phyloP scores from a whole-genome alignment of 2,888 invertebrate species.

The Drosophila longiperda region DNA sequence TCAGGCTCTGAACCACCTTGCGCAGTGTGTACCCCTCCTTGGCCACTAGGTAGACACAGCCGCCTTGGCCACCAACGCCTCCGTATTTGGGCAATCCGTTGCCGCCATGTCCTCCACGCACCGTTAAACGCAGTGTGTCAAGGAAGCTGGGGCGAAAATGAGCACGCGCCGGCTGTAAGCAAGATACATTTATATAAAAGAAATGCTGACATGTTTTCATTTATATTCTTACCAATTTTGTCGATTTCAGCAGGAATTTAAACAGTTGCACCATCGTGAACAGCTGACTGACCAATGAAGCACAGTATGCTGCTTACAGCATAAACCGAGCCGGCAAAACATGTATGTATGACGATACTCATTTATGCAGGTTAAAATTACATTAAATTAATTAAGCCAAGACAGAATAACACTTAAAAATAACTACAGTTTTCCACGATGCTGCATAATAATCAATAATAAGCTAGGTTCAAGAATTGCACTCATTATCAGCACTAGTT shows the following conservation, averaged over 20 bases:
- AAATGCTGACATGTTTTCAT: too few relatives aligned
- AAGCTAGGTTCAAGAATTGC: neutral
- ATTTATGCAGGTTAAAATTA: neutral
- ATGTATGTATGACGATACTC: neutral
- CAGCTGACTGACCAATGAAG: conserved; percentile 26
- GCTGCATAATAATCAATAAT: neutral
- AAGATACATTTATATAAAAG: neutral
- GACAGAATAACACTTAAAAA: neutral
- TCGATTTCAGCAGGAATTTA: conserved; percentile 75
- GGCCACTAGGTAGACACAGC: conserved; percentile 91
- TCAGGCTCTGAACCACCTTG: conserved; percentile 84
- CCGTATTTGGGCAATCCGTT: conserved; percentile 91
- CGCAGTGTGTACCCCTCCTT: conserved; percentile 87
- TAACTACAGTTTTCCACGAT: neutral
- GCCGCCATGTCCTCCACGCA: conserved; percentile 93
- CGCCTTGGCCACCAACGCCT: conserved; percentile 96
- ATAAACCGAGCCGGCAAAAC: neutral
- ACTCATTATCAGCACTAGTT: neutral
- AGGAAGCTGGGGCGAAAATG: conserved; percentile 87
- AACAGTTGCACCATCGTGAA: conserved; percentile 81
- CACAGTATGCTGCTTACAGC: conserved; percentile 15
- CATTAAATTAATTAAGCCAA: neutral
- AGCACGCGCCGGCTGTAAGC: conserved; percentile 68
- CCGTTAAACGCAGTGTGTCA: conserved; percentile 92
- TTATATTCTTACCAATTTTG: conserved; percentile 68